A percentile compares a stretch with the other conserved stretches of the same genome.
Evolutionary conservation across 2,113 vertebrate species (phyloP).

Genomic region (Larimichthys crocea): DNA sequence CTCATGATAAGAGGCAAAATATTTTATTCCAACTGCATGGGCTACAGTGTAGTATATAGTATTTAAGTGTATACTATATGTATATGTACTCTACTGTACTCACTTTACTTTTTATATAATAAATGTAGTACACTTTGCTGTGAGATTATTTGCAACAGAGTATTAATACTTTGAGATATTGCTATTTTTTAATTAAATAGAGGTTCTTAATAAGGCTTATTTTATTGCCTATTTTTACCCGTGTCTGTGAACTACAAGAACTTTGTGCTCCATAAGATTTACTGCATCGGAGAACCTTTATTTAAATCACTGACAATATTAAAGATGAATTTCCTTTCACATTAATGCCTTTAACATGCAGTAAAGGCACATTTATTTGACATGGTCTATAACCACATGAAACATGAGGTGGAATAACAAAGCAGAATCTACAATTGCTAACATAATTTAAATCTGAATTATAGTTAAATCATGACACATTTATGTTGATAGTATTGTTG

Average conservation of each 20-base stretch:
- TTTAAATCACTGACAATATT: conserved; percentile 7
- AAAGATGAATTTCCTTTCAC: not conserved
- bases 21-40: too few species aligned
- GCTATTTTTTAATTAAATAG: too few species aligned
- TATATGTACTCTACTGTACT: too few species aligned
- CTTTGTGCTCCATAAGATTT: not conserved
- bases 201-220: too few species aligned
- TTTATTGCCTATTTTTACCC: not conserved
- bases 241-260: not conserved
- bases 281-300: conserved; percentile 19
- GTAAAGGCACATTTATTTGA: not conserved
- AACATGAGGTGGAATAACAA: conserved; percentile 7
- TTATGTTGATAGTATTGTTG: not conserved
- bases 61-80: too few species aligned
- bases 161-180: too few species aligned
- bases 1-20: too few species aligned
- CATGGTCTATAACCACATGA: not conserved
- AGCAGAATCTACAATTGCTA: not conserved
- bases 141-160: too few species aligned
- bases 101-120: too few species aligned
- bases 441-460: not conserved
- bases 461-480: not conserved
- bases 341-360: not conserved
- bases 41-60: too few species aligned
- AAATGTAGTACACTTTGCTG: too few species aligned